These are phyloP conservation scores for Lycodopsis pacificus DNA, from an alignment of 2,797 vertebrate species.

Conservation along the genomic window DNA sequence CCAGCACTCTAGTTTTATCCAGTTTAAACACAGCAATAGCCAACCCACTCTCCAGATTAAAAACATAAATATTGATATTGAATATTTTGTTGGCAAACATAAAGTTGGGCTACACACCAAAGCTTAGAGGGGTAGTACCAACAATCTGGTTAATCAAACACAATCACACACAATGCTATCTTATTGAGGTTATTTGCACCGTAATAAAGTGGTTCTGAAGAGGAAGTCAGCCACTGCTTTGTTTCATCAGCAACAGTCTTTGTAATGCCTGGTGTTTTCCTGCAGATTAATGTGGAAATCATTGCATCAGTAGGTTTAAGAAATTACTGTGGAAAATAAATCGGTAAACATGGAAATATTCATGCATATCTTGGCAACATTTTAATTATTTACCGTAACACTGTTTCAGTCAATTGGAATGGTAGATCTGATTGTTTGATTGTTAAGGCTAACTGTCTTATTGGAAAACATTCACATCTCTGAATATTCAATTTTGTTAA, in stretches of 20 bases:
- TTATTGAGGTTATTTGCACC: neutral
- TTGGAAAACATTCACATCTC: neutral
- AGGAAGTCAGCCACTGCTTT: neutral
- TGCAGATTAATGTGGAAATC: too few relatives aligned
- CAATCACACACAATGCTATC: neutral
- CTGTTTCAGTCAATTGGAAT: neutral
- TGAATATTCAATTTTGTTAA: neutral
- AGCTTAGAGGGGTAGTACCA: neutral
- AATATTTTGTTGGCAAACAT: neutral
- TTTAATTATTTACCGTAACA: neutral
- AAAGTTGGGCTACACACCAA: neutral
- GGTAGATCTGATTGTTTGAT: neutral
- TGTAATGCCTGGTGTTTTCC: too few relatives aligned
- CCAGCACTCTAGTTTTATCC: neutral
- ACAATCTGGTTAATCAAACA: neutral
- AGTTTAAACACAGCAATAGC: conserved; percentile 4
- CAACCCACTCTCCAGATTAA: neutral
- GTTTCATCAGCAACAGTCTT: neutral
- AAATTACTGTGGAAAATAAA: too few relatives aligned
- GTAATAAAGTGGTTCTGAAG: neutral
- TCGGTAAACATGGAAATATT: too few relatives aligned
- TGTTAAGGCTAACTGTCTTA: neutral
- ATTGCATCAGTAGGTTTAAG: too few relatives aligned
- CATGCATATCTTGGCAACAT: too few relatives aligned
- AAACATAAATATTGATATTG: neutral